A percentile compares a stretch with the other conserved stretches of the same genome.
Conservation (phyloP, 2,888 invertebrate genomes). For the Tanytarsus gracilentus region DNA sequence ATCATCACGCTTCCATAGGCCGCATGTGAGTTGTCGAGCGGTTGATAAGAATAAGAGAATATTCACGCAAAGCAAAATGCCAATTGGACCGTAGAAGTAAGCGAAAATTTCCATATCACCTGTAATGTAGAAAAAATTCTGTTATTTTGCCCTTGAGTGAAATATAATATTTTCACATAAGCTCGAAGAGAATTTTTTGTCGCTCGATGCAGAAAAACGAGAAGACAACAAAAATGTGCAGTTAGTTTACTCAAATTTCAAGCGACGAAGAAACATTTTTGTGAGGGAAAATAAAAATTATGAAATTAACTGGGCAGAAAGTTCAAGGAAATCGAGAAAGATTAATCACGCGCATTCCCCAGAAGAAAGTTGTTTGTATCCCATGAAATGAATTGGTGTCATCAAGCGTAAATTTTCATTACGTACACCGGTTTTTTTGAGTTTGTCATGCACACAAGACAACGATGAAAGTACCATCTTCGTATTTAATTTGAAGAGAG, state of each 20-base stretch:
- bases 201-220: background rate
- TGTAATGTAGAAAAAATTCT: constrained; percentile 35
- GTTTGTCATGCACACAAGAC: background rate
- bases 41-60: constrained; percentile 70
- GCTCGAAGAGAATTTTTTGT: background rate
- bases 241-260: no score
- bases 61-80: constrained; percentile 66
- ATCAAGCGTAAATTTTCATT: constrained; percentile 6
- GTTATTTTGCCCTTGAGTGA: background rate
- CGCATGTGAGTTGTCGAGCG: constrained; percentile 76
- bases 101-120: constrained; percentile 70
- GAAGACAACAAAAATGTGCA: no score
- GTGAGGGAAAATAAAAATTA: no score
- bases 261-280: no score
- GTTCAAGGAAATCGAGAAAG: no score
- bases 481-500: no score
- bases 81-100: constrained; percentile 79
- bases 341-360: no score
- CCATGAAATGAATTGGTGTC: constrained; percentile 26
- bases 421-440: background rate
- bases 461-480: no score
- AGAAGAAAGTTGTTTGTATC: no score
- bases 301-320: no score
- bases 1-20: constrained; percentile 78
- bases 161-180: background rate